A percentile compares a stretch with the other conserved stretches of the same genome.
phyloP scores from a whole-genome alignment of 2,888 invertebrate genomes.

The Rhabditoides inermis region DNA sequence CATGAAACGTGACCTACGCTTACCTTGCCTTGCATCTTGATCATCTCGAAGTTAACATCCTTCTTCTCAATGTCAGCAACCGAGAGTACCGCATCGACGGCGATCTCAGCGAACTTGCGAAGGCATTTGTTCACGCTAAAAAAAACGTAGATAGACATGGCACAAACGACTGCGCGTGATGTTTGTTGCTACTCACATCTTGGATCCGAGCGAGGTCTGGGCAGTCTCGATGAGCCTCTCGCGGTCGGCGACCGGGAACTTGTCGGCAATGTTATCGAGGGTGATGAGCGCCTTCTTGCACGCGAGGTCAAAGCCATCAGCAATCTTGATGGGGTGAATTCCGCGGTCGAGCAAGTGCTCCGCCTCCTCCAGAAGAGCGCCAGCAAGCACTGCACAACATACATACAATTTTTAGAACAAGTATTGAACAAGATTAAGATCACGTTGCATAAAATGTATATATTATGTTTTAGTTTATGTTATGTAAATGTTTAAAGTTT shows the following conservation, averaged over 20 bases:
- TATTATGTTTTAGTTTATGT: too few species aligned
- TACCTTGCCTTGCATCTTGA: constrained; percentile 87
- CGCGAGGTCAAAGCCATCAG: constrained; percentile 95
- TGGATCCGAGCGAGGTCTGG: constrained; percentile 94
- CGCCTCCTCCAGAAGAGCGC: constrained; percentile 88
- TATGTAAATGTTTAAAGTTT: too few species aligned
- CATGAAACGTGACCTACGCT: too few species aligned
- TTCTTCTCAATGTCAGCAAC: constrained; percentile 85
- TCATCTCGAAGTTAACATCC: constrained; percentile 97
- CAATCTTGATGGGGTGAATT: constrained; percentile 94
- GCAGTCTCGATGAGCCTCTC: constrained; percentile 87
- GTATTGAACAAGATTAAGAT: too few species aligned
- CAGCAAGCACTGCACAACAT: constrained; percentile 62
- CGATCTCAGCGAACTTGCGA: constrained; percentile 94
- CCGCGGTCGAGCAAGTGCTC: constrained; percentile 84
- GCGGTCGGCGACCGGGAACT: constrained; percentile 74
- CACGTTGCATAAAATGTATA: too few species aligned
- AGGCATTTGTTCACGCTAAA: constrained; percentile 84
- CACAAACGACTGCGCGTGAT: background rate
- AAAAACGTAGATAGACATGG: constrained; percentile 9
- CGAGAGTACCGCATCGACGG: constrained; percentile 88
- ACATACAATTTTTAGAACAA: background rate
- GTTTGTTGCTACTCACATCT: constrained; percentile 65
- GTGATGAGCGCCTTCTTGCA: constrained; percentile 63
- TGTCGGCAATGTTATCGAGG: constrained; percentile 77